Base-by-base conservation (phyloP, 2,113 vertebrate genomes). In the Geococcyx californianus region DNA sequence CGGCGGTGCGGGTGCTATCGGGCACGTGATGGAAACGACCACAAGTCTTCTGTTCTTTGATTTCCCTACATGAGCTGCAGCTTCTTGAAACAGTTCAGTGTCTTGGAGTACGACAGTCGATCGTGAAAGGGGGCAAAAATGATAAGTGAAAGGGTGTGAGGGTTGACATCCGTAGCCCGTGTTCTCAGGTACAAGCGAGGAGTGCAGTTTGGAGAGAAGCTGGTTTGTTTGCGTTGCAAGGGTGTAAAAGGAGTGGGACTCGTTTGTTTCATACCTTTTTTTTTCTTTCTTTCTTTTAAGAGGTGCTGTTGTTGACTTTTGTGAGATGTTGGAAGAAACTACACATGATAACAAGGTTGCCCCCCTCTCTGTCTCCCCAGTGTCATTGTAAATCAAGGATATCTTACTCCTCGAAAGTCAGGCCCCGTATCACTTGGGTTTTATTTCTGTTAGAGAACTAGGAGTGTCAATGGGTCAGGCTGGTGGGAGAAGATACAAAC, bases 151-250 rank as follows among this genome's bases (percentile, higher is more conserved):
- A n/a, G 10, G 13, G 15, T 1, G 8, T 26, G 74, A 4, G 72
- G 23, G 1, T 10, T 45, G 66, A 5, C 33, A 2, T 5, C 40
- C 29, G 0, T 11, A 7, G 21, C 7, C 51, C 0, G 1, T 4
- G 58, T 2, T 44, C 51, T 33, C 16, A 0, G 13, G 0, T 4
- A 1, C 7, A 3, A 33, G 9, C 2, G 13, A 20, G 13, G 34
- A 1, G 77, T 55, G 44, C 38, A 2, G n/a, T 18, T 5, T 9
- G 47, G 15, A 47, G 34, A 49, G 44, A 31, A 59, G 36, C 3
- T 3, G 11, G 11, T 34, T 52, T 11, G 11, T 55, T 51, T 11
- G 52, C 34, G 13, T 42, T 70, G 47, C 52, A 11, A 13, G 3
- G 15, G 5, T 52, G 44, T 76, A 20, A 17, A 70, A 88, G 54